Base-by-base conservation (phyloP, 2,797 vertebrate genomes). In the Erpetoichthys calabaricus region DNA sequence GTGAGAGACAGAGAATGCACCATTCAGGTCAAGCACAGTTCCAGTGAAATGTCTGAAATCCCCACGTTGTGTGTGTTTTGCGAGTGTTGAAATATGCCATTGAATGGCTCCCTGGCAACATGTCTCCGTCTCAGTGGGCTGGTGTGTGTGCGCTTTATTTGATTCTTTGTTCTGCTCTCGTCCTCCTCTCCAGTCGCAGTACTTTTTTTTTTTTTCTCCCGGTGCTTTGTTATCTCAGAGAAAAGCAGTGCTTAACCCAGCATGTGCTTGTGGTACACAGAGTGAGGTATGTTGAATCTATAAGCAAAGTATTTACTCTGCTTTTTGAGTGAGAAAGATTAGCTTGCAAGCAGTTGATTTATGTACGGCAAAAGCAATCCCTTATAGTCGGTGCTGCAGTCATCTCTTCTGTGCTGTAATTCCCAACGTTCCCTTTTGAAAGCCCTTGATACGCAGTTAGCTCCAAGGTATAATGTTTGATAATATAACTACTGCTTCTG, bases 401-500 rank as follows among this genome's bases (percentile, higher is more conserved):
- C 76, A 73, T 74, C 81, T 86, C 86, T 84, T 77, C 86, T 76
- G 77, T 75, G 76, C 70, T 72, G 76, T 75, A 81, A 85, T 84
- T 82, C 81, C 86, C 86, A 80, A 59, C 70, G 76, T 81, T 85
- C 86, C 85, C 77, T 87, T 87, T 78, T 86, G 86, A 86, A 81
- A 89, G 86, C 89, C 85, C 88, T 84, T 81, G 88, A 90, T 88
- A 84, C 86, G 80, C 84, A 76, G 88, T 86, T 88, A 89, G 90
- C 90, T 89, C 86, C 75, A 71, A 90, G 91, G 87, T 90, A 87
- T 86, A 88, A 90, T 90, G 89, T 91, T 92, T 92, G 91, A 95
- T 92, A 90, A 92, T 89, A 83, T 91, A 91, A 91, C 89, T 89
- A 89, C 87, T 85, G 86, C 87, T 86, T 89, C 88, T 94, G 89